Evolutionary conservation across 2,797 vertebrate species (phyloP).

Genomic region (Mormyrops attenuatus): DNA sequence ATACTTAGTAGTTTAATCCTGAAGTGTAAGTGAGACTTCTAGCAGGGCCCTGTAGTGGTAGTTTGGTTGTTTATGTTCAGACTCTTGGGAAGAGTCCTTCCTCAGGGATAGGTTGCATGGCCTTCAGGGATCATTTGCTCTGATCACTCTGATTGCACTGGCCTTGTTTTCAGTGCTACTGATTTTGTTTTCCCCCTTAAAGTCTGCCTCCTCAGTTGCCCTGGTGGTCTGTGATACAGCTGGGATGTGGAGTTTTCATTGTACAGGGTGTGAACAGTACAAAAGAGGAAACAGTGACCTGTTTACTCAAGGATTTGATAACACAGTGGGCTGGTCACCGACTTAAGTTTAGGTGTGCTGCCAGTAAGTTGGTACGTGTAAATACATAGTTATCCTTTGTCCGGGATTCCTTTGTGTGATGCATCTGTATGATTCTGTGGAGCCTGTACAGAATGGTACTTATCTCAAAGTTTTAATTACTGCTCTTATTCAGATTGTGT

Average conservation of each 20-base stretch:
- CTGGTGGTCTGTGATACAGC: not conserved
- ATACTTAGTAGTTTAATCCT: not conserved
- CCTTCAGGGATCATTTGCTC: not conserved
- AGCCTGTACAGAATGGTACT: not conserved
- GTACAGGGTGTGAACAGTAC: not conserved
- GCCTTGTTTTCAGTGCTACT: not conserved
- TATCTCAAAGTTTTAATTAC: not conserved
- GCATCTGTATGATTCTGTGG: not conserved
- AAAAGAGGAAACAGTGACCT: not conserved
- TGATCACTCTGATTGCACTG: not conserved
- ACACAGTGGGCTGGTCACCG: not conserved
- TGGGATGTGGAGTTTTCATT: not conserved
- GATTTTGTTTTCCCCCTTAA: not conserved
- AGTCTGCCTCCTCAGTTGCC: not conserved
- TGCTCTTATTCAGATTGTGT: not conserved
- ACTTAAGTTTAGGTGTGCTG: not conserved
- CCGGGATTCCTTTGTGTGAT: not conserved
- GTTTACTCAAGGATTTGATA: constrained; percentile 11
- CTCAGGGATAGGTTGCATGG: not conserved
- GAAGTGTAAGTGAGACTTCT: not conserved
- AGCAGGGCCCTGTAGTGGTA: not conserved
- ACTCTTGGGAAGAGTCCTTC: not conserved
- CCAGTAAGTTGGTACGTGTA: not conserved
- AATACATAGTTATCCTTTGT: not conserved
- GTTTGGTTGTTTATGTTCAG: not conserved